phyloP scores from a whole-genome alignment of 2,888 invertebrate species.

The Listrodromus nycthemerus region DNA sequence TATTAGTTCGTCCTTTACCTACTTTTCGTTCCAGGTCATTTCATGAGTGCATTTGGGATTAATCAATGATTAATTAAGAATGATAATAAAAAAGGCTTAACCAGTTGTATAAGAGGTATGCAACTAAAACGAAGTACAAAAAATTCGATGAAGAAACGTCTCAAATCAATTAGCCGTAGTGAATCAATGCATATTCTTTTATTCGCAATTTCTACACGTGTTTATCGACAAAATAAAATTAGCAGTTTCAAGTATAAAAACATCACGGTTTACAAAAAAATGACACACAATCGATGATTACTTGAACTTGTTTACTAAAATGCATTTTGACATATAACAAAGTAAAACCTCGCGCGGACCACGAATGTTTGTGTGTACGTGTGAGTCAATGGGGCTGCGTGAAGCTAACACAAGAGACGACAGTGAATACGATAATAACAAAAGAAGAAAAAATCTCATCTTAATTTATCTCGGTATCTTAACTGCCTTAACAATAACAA shows the following conservation, averaged over 20 bases:
- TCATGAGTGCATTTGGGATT: background rate
- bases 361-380: background rate
- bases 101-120: background rate
- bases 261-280: background rate
- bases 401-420: background rate
- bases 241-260: slow-evolving; percentile 2
- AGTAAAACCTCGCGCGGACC: background rate
- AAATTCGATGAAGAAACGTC: background rate
- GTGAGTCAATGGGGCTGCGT: background rate
- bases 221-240: background rate
- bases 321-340: background rate
- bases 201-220: slow-evolving; percentile 20
- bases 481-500: background rate
- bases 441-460: background rate
- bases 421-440: background rate
- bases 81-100: background rate
- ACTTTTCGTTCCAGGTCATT: background rate
- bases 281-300: background rate
- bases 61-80: background rate
- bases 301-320: background rate
- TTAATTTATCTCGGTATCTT: background rate
- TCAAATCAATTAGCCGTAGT: slow-evolving; percentile 3
- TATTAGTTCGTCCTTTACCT: slow-evolving; percentile 12
- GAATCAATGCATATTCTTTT: slow-evolving; percentile 14
- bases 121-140: background rate